phyloP scores from a whole-genome alignment of 2,888 invertebrate genomes.

The Pollenia griseotomentosa region DNA sequence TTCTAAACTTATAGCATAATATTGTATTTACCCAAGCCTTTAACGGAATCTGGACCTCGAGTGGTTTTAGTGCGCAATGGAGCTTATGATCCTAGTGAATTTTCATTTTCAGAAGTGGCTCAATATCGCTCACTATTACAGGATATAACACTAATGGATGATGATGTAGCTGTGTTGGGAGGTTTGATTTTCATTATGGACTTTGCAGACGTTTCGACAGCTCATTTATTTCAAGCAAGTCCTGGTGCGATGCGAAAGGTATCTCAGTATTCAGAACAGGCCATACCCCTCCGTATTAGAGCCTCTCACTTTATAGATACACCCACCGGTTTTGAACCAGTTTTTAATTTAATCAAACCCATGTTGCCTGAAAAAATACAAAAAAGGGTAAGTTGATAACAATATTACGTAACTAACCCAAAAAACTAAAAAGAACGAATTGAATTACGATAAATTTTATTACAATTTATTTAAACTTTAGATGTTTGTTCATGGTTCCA shows the following conservation, averaged over 20 bases:
- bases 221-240: constrained; percentile 86
- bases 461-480: constrained; percentile 76
- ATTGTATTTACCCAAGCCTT: constrained; percentile 79
- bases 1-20: too few species aligned
- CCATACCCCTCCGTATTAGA: constrained; percentile 86
- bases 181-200: constrained; percentile 86
- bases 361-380: constrained; percentile 87
- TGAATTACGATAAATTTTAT: too few species aligned
- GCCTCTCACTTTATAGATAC: constrained; percentile 87
- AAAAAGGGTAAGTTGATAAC: constrained; percentile 84
- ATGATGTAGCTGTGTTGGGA: constrained; percentile 86
- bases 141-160: constrained; percentile 87
- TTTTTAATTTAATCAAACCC: constrained; percentile 86
- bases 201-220: constrained; percentile 85
- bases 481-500: constrained; percentile 86
- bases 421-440: not conserved
- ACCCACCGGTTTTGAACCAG: constrained; percentile 86
- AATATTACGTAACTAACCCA: not conserved
- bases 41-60: constrained; percentile 84
- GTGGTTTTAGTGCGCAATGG: constrained; percentile 85
- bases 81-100: constrained; percentile 84
- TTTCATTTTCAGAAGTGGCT: constrained; percentile 85
- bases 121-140: constrained; percentile 86
- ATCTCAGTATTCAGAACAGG: constrained; percentile 86
- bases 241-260: constrained; percentile 87